Percentiles rank a stretch among this genome's conserved stretches.
Conservation (phyloP, 2,888 invertebrate genomes). For the Venusia cambrica region DNA sequence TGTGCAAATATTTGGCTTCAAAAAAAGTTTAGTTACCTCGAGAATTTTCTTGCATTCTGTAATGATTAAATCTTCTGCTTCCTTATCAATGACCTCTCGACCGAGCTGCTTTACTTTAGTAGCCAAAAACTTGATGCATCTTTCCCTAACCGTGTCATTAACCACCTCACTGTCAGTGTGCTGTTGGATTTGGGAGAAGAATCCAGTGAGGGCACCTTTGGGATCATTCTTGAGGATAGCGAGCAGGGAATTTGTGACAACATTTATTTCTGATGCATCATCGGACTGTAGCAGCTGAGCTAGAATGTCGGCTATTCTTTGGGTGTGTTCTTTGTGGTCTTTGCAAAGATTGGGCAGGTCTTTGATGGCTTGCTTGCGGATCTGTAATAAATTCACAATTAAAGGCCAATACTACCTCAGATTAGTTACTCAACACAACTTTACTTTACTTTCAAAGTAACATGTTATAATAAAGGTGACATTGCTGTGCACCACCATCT, state of each 20-base stretch:
- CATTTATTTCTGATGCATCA: slow-evolving; percentile 90
- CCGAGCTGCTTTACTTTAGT: slow-evolving; percentile 90
- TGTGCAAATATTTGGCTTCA: too few species aligned
- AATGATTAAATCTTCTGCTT: slow-evolving; percentile 92
- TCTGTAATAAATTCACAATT: slow-evolving; percentile 84
- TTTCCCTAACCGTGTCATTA: slow-evolving; percentile 88
- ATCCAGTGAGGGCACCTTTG: slow-evolving; percentile 80
- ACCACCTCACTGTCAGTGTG: slow-evolving; percentile 74
- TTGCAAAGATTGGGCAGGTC: slow-evolving; percentile 93
- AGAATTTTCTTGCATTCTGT: slow-evolving; percentile 92
- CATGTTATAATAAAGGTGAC: too few species aligned
- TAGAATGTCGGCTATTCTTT: slow-evolving; percentile 94
- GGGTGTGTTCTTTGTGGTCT: slow-evolving; percentile 90
- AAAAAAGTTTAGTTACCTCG: slow-evolving; percentile 72
- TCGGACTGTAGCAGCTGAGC: slow-evolving; percentile 94
- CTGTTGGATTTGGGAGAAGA: slow-evolving; percentile 81
- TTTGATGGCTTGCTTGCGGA: slow-evolving; percentile 96
- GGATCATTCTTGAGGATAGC: slow-evolving; percentile 88
- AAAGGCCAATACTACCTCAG: too few species aligned
- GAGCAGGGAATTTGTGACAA: slow-evolving; percentile 91
- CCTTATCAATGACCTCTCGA: slow-evolving; percentile 88
- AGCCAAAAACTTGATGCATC: slow-evolving; percentile 93
- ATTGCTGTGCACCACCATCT: too few species aligned
- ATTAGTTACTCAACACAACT: too few species aligned
- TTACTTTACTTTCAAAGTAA: too few species aligned